These are phyloP conservation scores for Phalera bucephala DNA, from an alignment of 2,888 invertebrate species.

Conservation along the genomic window DNA sequence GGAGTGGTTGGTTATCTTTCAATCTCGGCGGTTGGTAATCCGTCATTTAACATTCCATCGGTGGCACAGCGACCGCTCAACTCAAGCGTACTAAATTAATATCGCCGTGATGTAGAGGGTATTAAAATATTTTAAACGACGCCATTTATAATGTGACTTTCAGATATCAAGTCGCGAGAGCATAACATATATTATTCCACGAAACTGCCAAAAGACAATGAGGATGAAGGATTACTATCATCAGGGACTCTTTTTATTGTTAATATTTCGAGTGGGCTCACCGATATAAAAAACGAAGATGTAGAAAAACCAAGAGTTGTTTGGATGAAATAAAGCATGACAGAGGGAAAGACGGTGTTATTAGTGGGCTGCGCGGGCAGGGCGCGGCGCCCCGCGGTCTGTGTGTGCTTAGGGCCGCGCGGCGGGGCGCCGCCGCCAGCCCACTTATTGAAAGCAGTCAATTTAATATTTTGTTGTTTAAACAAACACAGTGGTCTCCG, in stretches of 20 bases:
- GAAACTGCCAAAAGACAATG: constrained; percentile 83
- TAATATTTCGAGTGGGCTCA: constrained; percentile 65
- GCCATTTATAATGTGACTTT: constrained; percentile 81
- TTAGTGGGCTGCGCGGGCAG: constrained; percentile 60
- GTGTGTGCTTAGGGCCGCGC: constrained; percentile 74
- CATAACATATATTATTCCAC: constrained; percentile 79
- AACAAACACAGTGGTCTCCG: constrained; percentile 60
- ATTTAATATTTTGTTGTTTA: constrained; percentile 75
- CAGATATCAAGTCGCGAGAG: constrained; percentile 76
- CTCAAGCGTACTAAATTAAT: constrained; percentile 81
- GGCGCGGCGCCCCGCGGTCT: constrained; percentile 80
- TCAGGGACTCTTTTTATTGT: constrained; percentile 77
- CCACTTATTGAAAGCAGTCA: constrained; percentile 74
- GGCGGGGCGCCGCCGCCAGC: constrained; percentile 56
- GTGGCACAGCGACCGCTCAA: constrained; percentile 73
- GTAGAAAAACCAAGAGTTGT: constrained; percentile 73
- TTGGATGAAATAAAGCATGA: constrained; percentile 75
- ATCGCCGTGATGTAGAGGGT: constrained; percentile 78
- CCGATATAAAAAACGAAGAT: constrained; percentile 61
- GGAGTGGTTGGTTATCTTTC: constrained; percentile 65
- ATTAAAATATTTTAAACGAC: constrained; percentile 82
- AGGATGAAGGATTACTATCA: constrained; percentile 81
- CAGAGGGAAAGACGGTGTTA: constrained; percentile 77
- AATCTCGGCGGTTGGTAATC: constrained; percentile 76
- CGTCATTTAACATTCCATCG: constrained; percentile 80